These are phyloP conservation scores for Oncopeltus fasciatus DNA, from an alignment of 1,140 invertebrate genomes.

Conservation along the genomic window DNA sequence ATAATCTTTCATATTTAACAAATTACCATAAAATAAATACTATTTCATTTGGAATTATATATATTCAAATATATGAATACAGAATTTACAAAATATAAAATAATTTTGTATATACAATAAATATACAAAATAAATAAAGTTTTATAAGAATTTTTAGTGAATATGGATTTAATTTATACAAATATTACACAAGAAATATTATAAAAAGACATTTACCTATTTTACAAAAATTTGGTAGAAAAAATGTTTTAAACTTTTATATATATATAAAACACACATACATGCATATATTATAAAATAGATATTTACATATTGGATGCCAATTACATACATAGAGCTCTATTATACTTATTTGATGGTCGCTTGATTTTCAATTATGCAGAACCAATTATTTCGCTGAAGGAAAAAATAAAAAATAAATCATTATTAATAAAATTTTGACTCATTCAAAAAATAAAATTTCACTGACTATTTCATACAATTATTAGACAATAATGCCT, in stretches of 20 bases:
- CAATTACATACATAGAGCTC: not conserved
- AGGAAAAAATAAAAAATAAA: slow-evolving; percentile 23
- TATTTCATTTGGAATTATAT: not conserved
- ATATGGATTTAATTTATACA: too few species aligned
- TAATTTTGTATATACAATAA: not conserved
- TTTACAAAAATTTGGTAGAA: too few species aligned
- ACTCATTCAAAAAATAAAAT: too few species aligned
- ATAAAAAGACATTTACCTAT: too few species aligned
- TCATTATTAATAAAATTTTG: too few species aligned
- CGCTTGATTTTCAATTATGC: slow-evolving; percentile 26
- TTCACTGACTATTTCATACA: too few species aligned
- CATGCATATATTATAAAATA: too few species aligned
- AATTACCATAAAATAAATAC: not conserved
- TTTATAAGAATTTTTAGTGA: too few species aligned
- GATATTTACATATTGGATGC: not conserved
- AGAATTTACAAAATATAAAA: not conserved
- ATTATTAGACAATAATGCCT: too few species aligned
- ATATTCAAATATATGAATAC: not conserved
- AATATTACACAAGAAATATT: too few species aligned
- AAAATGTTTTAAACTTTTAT: too few species aligned
- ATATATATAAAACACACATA: too few species aligned
- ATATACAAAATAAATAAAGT: not conserved
- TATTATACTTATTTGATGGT: not conserved
- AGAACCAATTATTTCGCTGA: slow-evolving; percentile 34
- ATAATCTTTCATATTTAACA: not conserved